A percentile compares a stretch with the other conserved stretches of the same genome.
phyloP scores from a whole-genome alignment of 2,888 invertebrate species.

The Girardia tigrina region DNA sequence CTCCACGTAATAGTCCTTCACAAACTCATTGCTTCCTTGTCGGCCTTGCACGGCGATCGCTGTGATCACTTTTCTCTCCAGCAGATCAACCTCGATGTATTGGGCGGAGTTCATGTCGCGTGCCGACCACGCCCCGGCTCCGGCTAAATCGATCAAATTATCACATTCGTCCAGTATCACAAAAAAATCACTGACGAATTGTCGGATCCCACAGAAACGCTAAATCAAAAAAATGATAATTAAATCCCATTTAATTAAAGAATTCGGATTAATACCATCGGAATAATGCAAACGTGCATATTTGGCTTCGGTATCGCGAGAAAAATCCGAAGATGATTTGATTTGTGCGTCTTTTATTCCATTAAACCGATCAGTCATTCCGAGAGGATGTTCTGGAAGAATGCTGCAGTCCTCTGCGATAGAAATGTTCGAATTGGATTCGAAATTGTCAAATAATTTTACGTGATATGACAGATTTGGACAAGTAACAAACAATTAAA shows the following conservation, averaged over 20 bases:
- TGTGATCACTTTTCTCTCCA: conserved; percentile 62
- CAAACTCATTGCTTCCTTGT: conserved; percentile 69
- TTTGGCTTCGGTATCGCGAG: conserved; percentile 28
- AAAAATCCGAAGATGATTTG: conserved; percentile 36
- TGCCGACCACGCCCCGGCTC: conserved; percentile 60
- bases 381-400: conserved; percentile 33
- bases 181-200: conserved; percentile 32
- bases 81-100: conserved; percentile 69
- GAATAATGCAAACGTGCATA: conserved; percentile 37
- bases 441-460: neutral
- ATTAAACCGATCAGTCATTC: conserved; percentile 36
- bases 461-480: neutral
- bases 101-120: conserved; percentile 73
- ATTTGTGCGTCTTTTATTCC: conserved; percentile 36
- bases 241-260: neutral
- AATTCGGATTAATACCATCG: too few relatives aligned
- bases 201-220: conserved; percentile 31
- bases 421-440: too few relatives aligned
- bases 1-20: conserved; percentile 75
- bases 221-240: conserved; percentile 25
- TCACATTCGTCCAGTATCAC: neutral
- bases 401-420: conserved; percentile 33
- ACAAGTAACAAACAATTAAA: neutral
- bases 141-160: conserved; percentile 21
- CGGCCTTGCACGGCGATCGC: conserved; percentile 73